phyloP scores from a whole-genome alignment of 2,888 invertebrate genomes.

The Heliconius ethilla region DNA sequence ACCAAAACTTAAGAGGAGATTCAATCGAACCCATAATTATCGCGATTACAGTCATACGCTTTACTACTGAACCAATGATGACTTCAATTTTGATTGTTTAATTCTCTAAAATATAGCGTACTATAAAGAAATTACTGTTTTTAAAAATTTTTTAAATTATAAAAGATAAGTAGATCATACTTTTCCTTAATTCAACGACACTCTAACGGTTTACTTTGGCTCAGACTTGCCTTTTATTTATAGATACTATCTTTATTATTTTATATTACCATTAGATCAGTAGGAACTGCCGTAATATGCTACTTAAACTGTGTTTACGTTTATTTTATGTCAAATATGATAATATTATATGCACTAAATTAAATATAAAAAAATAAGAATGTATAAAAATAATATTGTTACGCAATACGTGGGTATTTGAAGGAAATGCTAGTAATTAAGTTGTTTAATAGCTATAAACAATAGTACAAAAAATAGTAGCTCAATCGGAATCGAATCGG shows the following conservation, averaged over 20 bases:
- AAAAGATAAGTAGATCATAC: not conserved
- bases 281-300: not conserved
- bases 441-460: too few relatives aligned
- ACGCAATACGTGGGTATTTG: too few relatives aligned
- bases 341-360: not conserved
- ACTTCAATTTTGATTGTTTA: not conserved
- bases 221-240: not conserved
- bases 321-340: not conserved
- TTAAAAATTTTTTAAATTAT: not conserved
- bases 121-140: not conserved
- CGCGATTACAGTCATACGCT: not conserved
- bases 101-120: not conserved
- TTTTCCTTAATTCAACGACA: not conserved
- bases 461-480: too few relatives aligned
- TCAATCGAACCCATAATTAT: not conserved
- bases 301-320: not conserved
- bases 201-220: not conserved
- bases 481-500: too few relatives aligned
- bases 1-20: too few relatives aligned
- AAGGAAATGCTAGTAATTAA: too few relatives aligned
- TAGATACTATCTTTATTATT: conserved; percentile 4
- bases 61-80: too few relatives aligned
- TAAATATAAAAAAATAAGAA: not conserved
- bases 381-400: not conserved
- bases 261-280: conserved; percentile 14